Conservation (phyloP, 1,140 invertebrate genomes). For the Teleopsis dalmanni region DNA sequence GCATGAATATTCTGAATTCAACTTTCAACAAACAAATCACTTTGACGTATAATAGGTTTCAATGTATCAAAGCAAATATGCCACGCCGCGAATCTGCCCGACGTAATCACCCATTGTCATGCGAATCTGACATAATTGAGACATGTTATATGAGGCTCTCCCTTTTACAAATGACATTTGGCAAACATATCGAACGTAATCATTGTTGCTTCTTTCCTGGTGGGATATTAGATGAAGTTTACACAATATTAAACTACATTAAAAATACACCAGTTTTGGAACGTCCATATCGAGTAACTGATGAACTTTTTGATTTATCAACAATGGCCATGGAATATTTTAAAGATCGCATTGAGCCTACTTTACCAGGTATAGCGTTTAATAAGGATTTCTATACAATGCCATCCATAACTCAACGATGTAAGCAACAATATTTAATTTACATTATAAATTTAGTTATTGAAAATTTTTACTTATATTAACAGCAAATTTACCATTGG, state of each 20-base stretch:
- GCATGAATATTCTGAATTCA: slow-evolving; percentile 67
- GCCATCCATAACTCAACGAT: slow-evolving; percentile 33
- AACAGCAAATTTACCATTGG: slow-evolving; percentile 27
- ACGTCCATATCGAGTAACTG: slow-evolving; percentile 78
- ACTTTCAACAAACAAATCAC: slow-evolving; percentile 73
- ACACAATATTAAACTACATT: slow-evolving; percentile 73
- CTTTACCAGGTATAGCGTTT: slow-evolving; percentile 77
- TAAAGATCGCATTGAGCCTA: slow-evolving; percentile 81
- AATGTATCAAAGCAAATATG: slow-evolving; percentile 82
- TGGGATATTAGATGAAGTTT: slow-evolving; percentile 65
- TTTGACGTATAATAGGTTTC: slow-evolving; percentile 71
- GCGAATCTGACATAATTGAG: slow-evolving; percentile 83
- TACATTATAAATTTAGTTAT: neutral
- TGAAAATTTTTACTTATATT: neutral
- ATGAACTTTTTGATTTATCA: slow-evolving; percentile 84
- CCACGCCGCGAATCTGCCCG: slow-evolving; percentile 76
- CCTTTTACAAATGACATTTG: slow-evolving; percentile 81
- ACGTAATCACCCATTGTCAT: slow-evolving; percentile 73
- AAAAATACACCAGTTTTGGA: slow-evolving; percentile 72
- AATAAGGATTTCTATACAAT: slow-evolving; percentile 61
- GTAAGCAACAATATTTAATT: slow-evolving; percentile 16
- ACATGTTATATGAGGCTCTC: slow-evolving; percentile 81
- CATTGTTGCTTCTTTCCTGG: slow-evolving; percentile 86
- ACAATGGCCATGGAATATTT: slow-evolving; percentile 93
- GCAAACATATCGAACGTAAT: slow-evolving; percentile 82